Base-by-base conservation (phyloP, 2,113 vertebrate species). In the Hyperoodon ampullatus region DNA sequence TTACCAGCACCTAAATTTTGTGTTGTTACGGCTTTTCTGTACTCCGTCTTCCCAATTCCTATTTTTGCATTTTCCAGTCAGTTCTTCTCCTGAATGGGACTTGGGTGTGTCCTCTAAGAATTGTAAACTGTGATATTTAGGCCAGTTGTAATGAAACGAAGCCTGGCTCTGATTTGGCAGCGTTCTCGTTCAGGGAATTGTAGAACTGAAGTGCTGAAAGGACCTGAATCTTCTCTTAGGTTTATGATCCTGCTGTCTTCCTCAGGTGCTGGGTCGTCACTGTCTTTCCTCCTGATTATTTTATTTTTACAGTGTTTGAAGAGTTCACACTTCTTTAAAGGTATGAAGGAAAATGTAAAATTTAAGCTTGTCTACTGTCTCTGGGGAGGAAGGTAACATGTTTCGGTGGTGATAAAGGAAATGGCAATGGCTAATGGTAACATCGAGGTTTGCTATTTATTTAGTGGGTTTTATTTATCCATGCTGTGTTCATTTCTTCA, bases 391-490 rank as follows among this genome's bases (percentile, higher is more conserved):
- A 82, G 85, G n/a, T 19, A 9, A 0, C 33, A 19, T 83, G 6
- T n/a, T 44, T 16, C 50, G 26, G 18, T 39, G 19, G 23, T 23
- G 21, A 24, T 19, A 30, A 39, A 72, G 86, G 68, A 60, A 19
- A 24, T 13, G 1, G 44, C 30, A 0, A 5, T 35, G 61, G 23
- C 35, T n/a, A 1, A 6, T 13, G 35, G 61, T 33, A 4, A 33
- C 39, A 8, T 1, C 2, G n/a, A 33, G n/a, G 19, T 18, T 68
- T 24, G 30, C 12, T 5, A 2, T 53, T 77, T 61, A 23, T 50
- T 14, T 55, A 14, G 26, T 58, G 85, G 61, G 8, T 42, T 75
- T 75, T 61, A 44, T 42, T 75, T 24, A 6, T 3, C 24, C 14
- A 2, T 2, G 9, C 18, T 5, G 15, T 16, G 26, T 60, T 53